Base-by-base conservation (phyloP, 2,797 vertebrate species). In the Manis crassicaudata region DNA sequence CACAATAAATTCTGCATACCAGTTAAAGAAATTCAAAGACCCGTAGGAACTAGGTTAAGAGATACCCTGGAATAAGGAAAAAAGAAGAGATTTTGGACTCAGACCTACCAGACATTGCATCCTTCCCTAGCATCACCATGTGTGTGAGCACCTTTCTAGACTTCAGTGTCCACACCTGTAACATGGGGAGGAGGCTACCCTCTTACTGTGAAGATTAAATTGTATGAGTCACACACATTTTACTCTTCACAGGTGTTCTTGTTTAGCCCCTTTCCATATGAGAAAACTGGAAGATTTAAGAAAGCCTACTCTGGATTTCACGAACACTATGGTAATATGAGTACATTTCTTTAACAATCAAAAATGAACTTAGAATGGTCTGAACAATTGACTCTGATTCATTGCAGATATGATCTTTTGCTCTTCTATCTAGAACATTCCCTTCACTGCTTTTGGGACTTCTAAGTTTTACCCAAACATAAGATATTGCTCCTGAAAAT, bases 391-490 rank as follows among this genome's bases (percentile, higher is more conserved):
- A 29, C 14, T 73, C 14, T 82, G n/a, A 86, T 68, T 96, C 60
- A 58, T 17, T 14, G 56, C 40, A 67, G 2, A 63, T 11, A 63
- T 63, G 16, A 79, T 68, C 10, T 52, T 85, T 90, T 68, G 65
- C 17, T 80, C 16, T 94, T 95, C 46, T 67, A 70, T 56, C 11
- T n/a, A 82, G 54, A 92, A 32, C 17, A 75, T 76, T 7, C 23
- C 54, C 58, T 77, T 90, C 68, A 27, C 46, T 70, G 73, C 35
- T 60, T 82, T 92, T 92, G 43, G 2, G 29, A 81, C 89, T 88
- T 95, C 32, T 87, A 79, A 52, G 56, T 94, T 96, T 85, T 84
- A 73, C 43, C 52, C 81, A 94, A 29, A 87, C 37, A 40, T 76
- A 86, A 88, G 50, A 20, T 7, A 52, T 21, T 18, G 37, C 65